Evolutionary conservation across 2,888 invertebrate genomes (phyloP).

Genomic region (Tortrix viridana): DNA sequence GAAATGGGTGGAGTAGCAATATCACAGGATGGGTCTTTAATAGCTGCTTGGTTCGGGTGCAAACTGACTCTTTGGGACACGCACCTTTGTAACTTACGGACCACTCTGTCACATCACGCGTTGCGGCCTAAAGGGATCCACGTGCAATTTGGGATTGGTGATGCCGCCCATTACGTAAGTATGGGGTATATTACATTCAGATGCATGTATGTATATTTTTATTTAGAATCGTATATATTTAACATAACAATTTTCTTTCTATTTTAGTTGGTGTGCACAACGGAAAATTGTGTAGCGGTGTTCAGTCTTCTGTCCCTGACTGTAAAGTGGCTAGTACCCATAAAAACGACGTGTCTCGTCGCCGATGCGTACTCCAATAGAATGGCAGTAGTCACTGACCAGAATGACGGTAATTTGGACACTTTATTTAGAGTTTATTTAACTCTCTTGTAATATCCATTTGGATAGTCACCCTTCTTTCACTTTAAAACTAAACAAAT

Average conservation of each 20-base stretch:
- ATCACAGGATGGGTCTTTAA: slow-evolving; percentile 76
- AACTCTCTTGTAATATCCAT: no score
- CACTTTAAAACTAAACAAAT: no score
- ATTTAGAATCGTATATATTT: background rate
- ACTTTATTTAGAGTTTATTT: no score
- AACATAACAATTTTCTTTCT: background rate
- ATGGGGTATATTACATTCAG: background rate
- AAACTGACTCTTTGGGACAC: slow-evolving; percentile 79
- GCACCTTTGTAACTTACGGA: slow-evolving; percentile 66
- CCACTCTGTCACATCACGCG: slow-evolving; percentile 73
- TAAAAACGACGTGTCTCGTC: slow-evolving; percentile 63
- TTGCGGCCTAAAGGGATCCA: slow-evolving; percentile 71
- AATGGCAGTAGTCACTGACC: slow-evolving; percentile 87
- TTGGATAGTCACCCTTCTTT: no score
- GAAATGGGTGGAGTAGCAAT: slow-evolving; percentile 76
- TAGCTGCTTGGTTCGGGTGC: slow-evolving; percentile 80
- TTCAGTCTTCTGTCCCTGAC: slow-evolving; percentile 90
- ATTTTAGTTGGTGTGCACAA: slow-evolving; percentile 78
- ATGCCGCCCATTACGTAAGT: slow-evolving; percentile 80
- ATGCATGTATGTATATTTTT: background rate
- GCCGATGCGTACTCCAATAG: slow-evolving; percentile 86
- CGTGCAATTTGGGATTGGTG: slow-evolving; percentile 73
- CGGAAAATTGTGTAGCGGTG: slow-evolving; percentile 85
- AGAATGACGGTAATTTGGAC: slow-evolving; percentile 83
- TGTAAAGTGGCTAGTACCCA: slow-evolving; percentile 87